Evolutionary conservation across 2,113 vertebrate genomes (phyloP).

Genomic region (Paradoxurus hermaphroditus): DNA sequence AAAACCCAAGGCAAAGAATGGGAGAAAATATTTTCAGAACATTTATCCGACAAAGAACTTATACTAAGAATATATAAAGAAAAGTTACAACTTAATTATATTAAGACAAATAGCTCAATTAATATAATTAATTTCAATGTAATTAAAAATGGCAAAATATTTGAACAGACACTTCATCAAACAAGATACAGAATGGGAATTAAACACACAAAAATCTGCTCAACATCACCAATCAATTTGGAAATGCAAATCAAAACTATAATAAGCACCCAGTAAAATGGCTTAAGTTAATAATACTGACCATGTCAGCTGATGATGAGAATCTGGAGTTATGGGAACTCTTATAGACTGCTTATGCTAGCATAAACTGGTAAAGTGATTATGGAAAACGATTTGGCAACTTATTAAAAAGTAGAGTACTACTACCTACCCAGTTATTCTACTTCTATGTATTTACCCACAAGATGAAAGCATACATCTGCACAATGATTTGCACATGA

Average conservation of each 20-base stretch:
- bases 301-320: background rate
- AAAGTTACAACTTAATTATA: background rate
- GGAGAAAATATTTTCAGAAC: background rate
- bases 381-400: background rate
- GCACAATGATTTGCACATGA: background rate
- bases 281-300: slow-evolving; percentile 18
- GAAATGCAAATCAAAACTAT: background rate
- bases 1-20: background rate
- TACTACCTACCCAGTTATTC: background rate
- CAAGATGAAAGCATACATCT: background rate
- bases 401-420: background rate
- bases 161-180: background rate
- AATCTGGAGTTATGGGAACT: background rate
- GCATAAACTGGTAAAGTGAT: background rate
- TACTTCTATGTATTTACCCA: background rate
- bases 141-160: background rate
- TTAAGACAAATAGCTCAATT: background rate
- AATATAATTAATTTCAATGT: too few species aligned
- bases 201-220: background rate
- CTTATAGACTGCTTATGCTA: background rate
- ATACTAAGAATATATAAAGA: background rate
- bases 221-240: background rate
- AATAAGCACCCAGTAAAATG: background rate
- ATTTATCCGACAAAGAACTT: background rate
- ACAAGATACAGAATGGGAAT: background rate